Conservation (phyloP, 2,888 invertebrate genomes). For the Xestia rhomboidea region DNA sequence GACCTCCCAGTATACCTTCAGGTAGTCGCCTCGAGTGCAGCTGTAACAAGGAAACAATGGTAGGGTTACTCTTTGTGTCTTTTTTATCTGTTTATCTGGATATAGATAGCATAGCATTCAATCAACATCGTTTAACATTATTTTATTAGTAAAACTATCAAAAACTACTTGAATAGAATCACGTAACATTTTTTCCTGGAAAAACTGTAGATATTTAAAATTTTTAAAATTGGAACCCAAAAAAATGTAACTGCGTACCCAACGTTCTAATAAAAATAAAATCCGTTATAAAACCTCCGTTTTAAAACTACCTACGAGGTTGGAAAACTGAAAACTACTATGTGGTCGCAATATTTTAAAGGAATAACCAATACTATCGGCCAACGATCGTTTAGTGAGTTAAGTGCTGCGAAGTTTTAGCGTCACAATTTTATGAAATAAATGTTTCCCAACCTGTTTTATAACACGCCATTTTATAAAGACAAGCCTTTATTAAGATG, state of each 20-base stretch:
- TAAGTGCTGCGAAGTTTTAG: slow-evolving; percentile 71
- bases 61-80: neutral
- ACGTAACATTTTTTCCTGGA: neutral
- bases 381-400: slow-evolving; percentile 76
- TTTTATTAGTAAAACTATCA: neutral
- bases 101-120: too few species aligned
- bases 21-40: slow-evolving; percentile 93
- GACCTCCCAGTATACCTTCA: slow-evolving; percentile 95
- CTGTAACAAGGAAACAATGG: slow-evolving; percentile 88
- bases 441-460: slow-evolving; percentile 60
- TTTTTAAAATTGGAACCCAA: slow-evolving; percentile 1
- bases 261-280: slow-evolving; percentile 54
- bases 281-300: slow-evolving; percentile 36
- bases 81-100: neutral
- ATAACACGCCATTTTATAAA: slow-evolving; percentile 61
- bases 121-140: too few species aligned
- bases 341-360: slow-evolving; percentile 75
- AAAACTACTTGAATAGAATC: neutral
- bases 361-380: slow-evolving; percentile 77
- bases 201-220: neutral
- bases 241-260: neutral
- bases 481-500: slow-evolving; percentile 65
- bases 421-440: slow-evolving; percentile 78
- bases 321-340: slow-evolving; percentile 60
- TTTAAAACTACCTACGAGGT: slow-evolving; percentile 46